A percentile compares a stretch with the other conserved stretches of the same genome.
Evolutionary conservation across 2,888 invertebrate species (phyloP).

Genomic region (Drosophila borborema): DNA sequence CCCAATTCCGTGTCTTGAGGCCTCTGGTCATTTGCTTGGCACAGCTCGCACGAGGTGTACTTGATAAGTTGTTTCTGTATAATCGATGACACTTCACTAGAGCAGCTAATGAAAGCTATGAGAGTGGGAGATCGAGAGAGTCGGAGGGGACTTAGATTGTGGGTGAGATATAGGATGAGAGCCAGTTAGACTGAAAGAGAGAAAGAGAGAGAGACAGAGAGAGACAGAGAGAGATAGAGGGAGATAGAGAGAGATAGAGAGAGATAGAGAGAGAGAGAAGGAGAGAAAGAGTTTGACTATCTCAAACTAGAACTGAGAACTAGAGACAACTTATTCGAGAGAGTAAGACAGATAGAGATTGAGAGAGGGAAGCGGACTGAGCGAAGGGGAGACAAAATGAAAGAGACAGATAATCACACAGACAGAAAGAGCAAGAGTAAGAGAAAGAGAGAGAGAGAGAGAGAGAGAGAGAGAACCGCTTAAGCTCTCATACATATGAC

Average conservation of each 20-base stretch:
- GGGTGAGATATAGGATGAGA: too few species aligned
- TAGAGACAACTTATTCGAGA: not conserved
- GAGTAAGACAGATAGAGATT: not conserved
- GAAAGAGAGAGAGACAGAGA: not conserved
- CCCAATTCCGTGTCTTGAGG: slow-evolving; percentile 29
- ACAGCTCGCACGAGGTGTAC: not conserved
- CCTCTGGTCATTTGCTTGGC: slow-evolving; percentile 4
- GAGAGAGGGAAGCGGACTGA: not conserved
- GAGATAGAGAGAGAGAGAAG: too few species aligned
- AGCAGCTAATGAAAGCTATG: too few species aligned
- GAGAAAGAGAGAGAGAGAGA: too few species aligned
- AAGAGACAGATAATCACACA: not conserved
- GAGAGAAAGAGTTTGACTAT: too few species aligned
- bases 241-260: too few species aligned
- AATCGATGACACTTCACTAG: not conserved
- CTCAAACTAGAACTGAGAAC: too few species aligned
- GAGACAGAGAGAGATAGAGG: not conserved
- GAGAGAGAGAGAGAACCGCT: too few species aligned
- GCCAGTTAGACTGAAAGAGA: not conserved
- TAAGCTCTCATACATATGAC: not conserved
- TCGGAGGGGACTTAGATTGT: too few species aligned
- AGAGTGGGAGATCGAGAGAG: not conserved
- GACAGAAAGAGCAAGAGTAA: not conserved
- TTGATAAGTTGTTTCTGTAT: not conserved
- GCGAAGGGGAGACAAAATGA: not conserved